Conservation (phyloP, 2,113 vertebrate genomes). For the Gadus macrocephalus region DNA sequence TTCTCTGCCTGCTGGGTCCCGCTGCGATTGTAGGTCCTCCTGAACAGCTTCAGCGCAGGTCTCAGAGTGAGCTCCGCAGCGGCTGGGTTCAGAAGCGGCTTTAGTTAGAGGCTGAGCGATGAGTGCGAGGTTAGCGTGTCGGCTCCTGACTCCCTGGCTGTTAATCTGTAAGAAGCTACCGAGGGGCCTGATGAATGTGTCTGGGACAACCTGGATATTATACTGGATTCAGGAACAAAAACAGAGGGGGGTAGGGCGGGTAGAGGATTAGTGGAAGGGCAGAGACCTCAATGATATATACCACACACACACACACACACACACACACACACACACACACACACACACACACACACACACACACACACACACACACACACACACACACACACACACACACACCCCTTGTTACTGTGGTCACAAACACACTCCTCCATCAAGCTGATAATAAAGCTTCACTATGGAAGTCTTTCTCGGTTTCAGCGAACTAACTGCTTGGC, state of each 20-base stretch:
- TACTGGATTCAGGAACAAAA: constrained; percentile 43
- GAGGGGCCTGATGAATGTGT: constrained; percentile 67
- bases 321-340: too few species aligned
- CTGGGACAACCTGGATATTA: constrained; percentile 67
- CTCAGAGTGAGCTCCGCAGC: constrained; percentile 48
- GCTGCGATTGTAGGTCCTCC: constrained; percentile 15
- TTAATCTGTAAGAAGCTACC: constrained; percentile 67
- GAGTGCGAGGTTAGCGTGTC: constrained; percentile 32
- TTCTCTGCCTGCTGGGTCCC: background rate
- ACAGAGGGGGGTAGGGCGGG: constrained; percentile 38
- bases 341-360: too few species aligned
- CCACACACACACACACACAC: constrained; percentile 35
- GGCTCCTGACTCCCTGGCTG: constrained; percentile 47
- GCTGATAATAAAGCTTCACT: too few species aligned
- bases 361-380: too few species aligned
- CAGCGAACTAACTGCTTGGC: too few species aligned
- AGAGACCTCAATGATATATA: constrained; percentile 65
- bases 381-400: too few species aligned
- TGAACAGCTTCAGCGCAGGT: constrained; percentile 12
- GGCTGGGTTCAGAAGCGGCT: constrained; percentile 30
- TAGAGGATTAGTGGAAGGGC: constrained; percentile 53
- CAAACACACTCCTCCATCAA: too few species aligned
- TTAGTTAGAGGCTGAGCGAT: constrained; percentile 64
- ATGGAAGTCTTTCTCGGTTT: too few species aligned
- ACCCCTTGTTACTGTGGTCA: too few species aligned